Evolutionary conservation across 2,797 vertebrate species (phyloP), one percentile per base, ranked within the genome.

Genomic region (Brotogeris chrysoptera): DNA sequence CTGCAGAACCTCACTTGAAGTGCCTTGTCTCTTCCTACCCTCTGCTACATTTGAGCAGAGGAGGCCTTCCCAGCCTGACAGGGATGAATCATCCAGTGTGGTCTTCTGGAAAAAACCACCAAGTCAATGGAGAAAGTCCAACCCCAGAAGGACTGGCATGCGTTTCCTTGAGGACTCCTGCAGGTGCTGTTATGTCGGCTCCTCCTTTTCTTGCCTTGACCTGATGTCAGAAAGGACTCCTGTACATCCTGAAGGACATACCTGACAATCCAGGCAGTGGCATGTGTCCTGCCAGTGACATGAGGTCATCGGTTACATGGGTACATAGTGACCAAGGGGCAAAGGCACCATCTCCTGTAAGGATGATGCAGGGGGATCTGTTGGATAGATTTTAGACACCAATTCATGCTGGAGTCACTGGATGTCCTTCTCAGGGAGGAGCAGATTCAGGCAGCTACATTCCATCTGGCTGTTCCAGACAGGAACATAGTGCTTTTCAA

Each of bases 31-130:
- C 46, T 74, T 89, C 47, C 68, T 68, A 16, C 65, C 47, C 28
- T 43, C 71, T 64, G 79, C 78, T 87, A 69, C 53, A 76, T 74
- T 59, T 68, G 52, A 71, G 86, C 60, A 80, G 83, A 68, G 39
- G 52, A 52, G 17, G 34, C 43, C 34, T 80, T 80, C 73, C 34
- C 9, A 47, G 59, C 36, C 81, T 36, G 34, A 30, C 4, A 11
- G 11, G 50, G 49, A 49, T 59, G 41, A 36, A 71, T 60, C 34
- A 47, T 60, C 71, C 59, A 46, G 16, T 39, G 74, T 34, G 66
- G 20, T 50, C 34, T 43, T 28, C 43, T 1, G 19, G 68, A 24
- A 32, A 46, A 34, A 70, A 72, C 12, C 6, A 0, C 0, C 2
- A 78, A 49, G 30, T 61, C 57, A 49, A 3, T 43, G 65, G 38